Evolutionary conservation across 2,113 vertebrate genomes (phyloP).

Genomic region (Poeciliopsis prolifica): DNA sequence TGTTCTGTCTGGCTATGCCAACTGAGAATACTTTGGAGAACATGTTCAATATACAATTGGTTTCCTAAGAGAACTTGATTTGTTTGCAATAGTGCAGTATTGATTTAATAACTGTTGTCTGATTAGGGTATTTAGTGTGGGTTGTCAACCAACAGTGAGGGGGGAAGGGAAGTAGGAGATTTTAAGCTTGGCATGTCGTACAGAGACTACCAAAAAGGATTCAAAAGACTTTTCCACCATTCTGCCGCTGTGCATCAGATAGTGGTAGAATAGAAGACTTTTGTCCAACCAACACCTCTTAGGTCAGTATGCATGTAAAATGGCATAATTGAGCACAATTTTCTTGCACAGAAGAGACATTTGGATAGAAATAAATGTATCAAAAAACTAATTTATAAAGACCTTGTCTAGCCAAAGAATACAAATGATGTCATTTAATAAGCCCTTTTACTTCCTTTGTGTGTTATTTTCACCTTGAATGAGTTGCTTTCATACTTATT

Average conservation of each 20-base stretch:
- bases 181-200: neutral
- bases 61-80: constrained; percentile 2
- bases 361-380: neutral
- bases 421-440: neutral
- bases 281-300: too few relatives aligned
- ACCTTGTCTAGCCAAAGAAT: neutral
- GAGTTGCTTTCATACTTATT: too few relatives aligned
- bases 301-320: too few relatives aligned
- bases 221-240: neutral
- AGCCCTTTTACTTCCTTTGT: too few relatives aligned
- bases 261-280: neutral
- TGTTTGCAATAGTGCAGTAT: neutral
- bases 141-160: neutral
- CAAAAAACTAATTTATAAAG: neutral
- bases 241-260: neutral
- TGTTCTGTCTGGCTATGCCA: neutral
- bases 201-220: neutral
- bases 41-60: neutral
- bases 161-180: neutral
- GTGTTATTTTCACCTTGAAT: too few relatives aligned
- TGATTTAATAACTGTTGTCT: constrained; percentile 1
- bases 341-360: neutral
- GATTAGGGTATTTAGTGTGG: constrained; percentile 1
- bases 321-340: too few relatives aligned
- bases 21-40: neutral